Evolutionary conservation across 2,888 invertebrate species (phyloP), one percentile per base, ranked within the genome.

Genomic region (Gasteruption jaculator): DNA sequence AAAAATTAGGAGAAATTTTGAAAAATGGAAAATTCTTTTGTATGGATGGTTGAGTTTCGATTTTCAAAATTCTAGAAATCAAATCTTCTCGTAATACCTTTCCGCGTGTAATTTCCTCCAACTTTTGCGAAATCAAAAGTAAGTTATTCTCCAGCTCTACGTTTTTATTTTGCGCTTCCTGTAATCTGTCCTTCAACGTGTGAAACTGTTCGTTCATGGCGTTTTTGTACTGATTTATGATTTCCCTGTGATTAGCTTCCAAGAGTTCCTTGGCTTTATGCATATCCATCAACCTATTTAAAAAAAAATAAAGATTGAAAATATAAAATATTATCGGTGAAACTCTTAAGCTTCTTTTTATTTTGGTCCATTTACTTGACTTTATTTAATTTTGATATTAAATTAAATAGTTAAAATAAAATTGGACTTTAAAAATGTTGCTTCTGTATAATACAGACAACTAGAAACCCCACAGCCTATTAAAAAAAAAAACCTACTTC

Each of bases 251-350:
- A 44, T 49, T 55, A 38, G 35, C 41, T 29, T 60, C 56, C 12
- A 60, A 12, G 36, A 46, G 24, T 24, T 49, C 45, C 37, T 60
- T 60, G 29, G 49, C 45, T 8, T 48, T 50, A 11, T 63, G 48
- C 25, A 52, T 48, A 30, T 60, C 56, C n/a, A 49, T 32, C 14
- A 63, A 43, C 35, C 63, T 63, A 29, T n/a, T n/a, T n/a, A n/a
- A n/a, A n/a, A n/a, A n/a, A n/a, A n/a, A n/a, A n/a, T n/a, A n/a
- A n/a, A n/a, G n/a, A n/a, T n/a, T n/a, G n/a, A n/a, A n/a, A 2
- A 20, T 21, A 24, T 14, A 26, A 14, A 31, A 27, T 22, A 41
- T 8, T 8, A 24, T 18, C n/a, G 12, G n/a, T 20, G 10, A 15
- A n/a, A n/a, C n/a, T n/a, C n/a, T n/a, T n/a, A n/a, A n/a, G n/a